phyloP scores from a whole-genome alignment of 1,140 invertebrate species.

The Carposina sasakii region DNA sequence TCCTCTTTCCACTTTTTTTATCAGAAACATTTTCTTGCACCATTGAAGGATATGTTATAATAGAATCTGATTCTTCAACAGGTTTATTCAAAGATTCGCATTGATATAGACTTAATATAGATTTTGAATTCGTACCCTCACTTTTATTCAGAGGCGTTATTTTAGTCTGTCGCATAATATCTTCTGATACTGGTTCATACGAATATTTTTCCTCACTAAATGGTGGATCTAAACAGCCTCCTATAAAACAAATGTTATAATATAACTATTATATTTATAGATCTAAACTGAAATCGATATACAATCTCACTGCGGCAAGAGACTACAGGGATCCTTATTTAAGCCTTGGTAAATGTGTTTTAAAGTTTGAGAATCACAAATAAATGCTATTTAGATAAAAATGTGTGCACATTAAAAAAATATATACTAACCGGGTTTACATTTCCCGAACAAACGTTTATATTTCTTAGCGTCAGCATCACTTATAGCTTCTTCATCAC shows the following conservation, averaged over 20 bases:
- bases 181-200: slow-evolving; percentile 25
- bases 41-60: slow-evolving; percentile 47
- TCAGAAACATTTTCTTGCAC: no score
- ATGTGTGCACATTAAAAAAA: slow-evolving; percentile 9
- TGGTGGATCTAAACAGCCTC: slow-evolving; percentile 58
- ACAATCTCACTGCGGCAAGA: no score
- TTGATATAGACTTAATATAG: slow-evolving; percentile 11
- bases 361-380: no score
- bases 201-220: slow-evolving; percentile 54
- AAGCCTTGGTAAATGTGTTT: no score
- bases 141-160: neutral
- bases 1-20: slow-evolving; percentile 19
- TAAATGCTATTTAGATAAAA: no score
- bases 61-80: slow-evolving; percentile 28
- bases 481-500: neutral
- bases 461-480: slow-evolving; percentile 20
- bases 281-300: no score
- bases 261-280: neutral
- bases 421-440: slow-evolving; percentile 48
- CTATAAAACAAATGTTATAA: slow-evolving; percentile 26
- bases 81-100: slow-evolving; percentile 12
- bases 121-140: slow-evolving; percentile 1
- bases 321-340: no score
- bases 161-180: neutral
- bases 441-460: slow-evolving; percentile 44